Percentiles rank a stretch among this genome's conserved stretches.
phyloP scores from a whole-genome alignment of 1,140 invertebrate species.

The Archegozetes longisetosus region DNA sequence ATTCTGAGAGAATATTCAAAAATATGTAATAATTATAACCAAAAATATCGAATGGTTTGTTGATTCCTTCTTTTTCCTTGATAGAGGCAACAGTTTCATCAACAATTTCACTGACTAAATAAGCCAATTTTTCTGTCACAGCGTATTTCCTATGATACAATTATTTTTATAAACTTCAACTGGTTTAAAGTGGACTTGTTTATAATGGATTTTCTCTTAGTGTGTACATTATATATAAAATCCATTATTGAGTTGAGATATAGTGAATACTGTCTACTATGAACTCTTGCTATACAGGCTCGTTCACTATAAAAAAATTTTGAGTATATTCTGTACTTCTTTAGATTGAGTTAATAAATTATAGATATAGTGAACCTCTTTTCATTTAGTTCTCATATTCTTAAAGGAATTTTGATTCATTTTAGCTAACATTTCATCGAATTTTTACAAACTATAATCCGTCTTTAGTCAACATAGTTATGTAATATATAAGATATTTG shows the following conservation, averaged over 20 bases:
- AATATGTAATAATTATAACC: neutral
- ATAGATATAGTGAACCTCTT: too few species aligned
- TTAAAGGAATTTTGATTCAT: neutral
- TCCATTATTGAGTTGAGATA: too few species aligned
- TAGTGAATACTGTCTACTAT: too few species aligned
- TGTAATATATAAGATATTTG: neutral
- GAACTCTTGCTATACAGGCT: too few species aligned
- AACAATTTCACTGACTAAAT: neutral
- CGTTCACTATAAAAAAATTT: too few species aligned
- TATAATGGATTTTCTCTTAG: too few species aligned
- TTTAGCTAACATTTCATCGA: neutral
- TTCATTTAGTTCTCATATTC: too few species aligned
- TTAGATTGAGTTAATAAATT: too few species aligned
- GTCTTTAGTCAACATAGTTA: neutral
- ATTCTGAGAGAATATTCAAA: neutral
- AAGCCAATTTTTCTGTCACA: neutral
- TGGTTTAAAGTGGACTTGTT: too few species aligned
- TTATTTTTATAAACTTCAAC: too few species aligned
- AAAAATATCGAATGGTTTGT: neutral
- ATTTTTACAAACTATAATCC: neutral
- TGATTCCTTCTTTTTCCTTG: neutral
- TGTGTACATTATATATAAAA: too few species aligned
- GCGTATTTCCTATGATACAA: neutral
- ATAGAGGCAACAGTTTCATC: neutral
- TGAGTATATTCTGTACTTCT: too few species aligned